These are phyloP conservation scores for Paracyprichromis sp. DNA, from an alignment of 2,113 vertebrate species.

Conservation along the genomic window DNA sequence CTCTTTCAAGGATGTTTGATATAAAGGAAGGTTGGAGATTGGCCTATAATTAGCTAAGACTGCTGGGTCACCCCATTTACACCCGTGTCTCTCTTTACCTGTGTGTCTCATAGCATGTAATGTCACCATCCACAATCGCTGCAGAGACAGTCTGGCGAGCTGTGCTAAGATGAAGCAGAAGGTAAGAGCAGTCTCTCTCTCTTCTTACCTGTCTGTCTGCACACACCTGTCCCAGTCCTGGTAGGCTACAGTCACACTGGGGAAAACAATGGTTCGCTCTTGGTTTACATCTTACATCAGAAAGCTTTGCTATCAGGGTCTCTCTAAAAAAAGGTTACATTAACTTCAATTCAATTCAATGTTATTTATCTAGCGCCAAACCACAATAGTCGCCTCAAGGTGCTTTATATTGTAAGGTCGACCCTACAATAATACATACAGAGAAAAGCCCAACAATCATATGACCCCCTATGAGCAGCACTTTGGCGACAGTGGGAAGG, in stretches of 20 bases:
- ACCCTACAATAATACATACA: not conserved
- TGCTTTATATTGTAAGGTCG: not conserved
- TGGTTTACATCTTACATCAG: not conserved
- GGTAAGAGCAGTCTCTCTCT: constrained; percentile 41
- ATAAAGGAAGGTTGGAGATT: not conserved
- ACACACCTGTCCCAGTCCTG: not conserved
- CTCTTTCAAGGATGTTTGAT: not conserved
- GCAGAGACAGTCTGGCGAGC: constrained; percentile 71
- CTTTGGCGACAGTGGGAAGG: not conserved
- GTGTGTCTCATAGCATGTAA: constrained; percentile 63
- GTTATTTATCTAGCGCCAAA: not conserved
- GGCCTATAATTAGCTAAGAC: not conserved
- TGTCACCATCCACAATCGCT: constrained; percentile 77
- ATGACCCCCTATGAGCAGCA: not conserved
- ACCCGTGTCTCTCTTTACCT: not conserved
- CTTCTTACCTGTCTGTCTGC: not conserved
- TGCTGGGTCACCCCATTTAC: not conserved
- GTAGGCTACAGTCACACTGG: not conserved
- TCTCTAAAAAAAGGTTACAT: not conserved
- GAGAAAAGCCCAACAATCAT: not conserved
- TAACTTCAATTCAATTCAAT: not conserved
- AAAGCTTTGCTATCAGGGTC: not conserved
- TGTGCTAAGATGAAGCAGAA: constrained; percentile 76
- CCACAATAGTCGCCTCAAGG: not conserved
- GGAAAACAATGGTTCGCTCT: not conserved